Evolutionary conservation across 2,113 vertebrate species (phyloP).

Genomic region (Melanerpes formicivorus): DNA sequence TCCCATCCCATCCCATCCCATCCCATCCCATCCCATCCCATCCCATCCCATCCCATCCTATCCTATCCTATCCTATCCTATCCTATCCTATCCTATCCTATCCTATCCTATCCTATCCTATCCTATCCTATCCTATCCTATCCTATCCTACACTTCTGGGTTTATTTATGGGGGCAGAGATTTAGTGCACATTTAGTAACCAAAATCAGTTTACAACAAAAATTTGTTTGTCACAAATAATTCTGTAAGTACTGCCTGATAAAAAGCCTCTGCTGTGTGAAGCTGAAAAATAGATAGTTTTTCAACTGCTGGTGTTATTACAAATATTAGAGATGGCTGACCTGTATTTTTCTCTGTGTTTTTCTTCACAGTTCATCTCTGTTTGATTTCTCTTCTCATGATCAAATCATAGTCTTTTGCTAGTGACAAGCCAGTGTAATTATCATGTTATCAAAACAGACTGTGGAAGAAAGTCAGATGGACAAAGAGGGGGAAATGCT

Average conservation of each 20-base stretch:
- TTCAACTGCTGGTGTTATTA: background rate
- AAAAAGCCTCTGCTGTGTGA: background rate
- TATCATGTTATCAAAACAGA: slow-evolving; percentile 30
- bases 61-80: too few relatives aligned
- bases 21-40: too few relatives aligned
- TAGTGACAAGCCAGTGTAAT: slow-evolving; percentile 24
- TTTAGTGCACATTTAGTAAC: background rate
- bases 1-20: too few relatives aligned
- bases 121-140: too few relatives aligned
- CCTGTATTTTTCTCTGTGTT: background rate
- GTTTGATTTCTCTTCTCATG: slow-evolving; percentile 10
- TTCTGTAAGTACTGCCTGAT: background rate
- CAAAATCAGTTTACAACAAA: background rate
- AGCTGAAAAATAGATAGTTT: background rate
- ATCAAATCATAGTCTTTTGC: slow-evolving; percentile 19
- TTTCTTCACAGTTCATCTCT: slow-evolving; percentile 11
- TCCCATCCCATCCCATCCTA: too few relatives aligned
- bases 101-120: too few relatives aligned
- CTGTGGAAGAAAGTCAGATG: slow-evolving; percentile 5
- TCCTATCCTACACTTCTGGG: background rate
- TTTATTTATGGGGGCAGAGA: background rate
- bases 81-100: too few relatives aligned
- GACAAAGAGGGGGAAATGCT: background rate
- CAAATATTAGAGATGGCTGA: background rate
- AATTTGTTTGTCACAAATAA: background rate